Percentiles rank a stretch among this genome's conserved stretches.
These are phyloP conservation scores for Channa maculata DNA, from an alignment of 2,113 vertebrate species.

Conservation along the genomic window DNA sequence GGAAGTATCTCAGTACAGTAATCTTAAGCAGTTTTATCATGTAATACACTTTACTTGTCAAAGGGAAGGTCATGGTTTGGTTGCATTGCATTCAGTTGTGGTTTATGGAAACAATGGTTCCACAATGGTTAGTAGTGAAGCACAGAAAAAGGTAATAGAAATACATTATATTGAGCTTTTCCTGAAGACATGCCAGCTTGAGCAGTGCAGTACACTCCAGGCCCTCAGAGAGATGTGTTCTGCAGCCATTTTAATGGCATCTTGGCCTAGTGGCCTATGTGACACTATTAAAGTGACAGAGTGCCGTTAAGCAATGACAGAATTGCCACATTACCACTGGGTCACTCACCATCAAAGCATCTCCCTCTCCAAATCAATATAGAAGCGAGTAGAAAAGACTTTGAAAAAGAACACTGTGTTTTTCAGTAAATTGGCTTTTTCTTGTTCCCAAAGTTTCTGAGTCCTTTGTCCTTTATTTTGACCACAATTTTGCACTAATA, in stretches of 20 bases:
- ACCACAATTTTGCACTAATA: constrained; percentile 35
- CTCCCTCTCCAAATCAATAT: constrained; percentile 62
- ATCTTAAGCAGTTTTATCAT: constrained; percentile 14
- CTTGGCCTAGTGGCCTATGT: constrained; percentile 51
- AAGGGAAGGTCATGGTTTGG: constrained; percentile 7
- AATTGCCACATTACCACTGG: constrained; percentile 68
- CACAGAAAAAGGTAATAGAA: constrained; percentile 11
- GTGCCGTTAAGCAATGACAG: constrained; percentile 67
- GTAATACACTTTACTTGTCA: constrained; percentile 29
- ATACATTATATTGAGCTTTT: constrained; percentile 11
- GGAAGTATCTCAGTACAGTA: constrained; percentile 20
- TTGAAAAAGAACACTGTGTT: constrained; percentile 18
- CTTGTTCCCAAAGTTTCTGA: constrained; percentile 12
- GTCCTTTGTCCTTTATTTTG: constrained; percentile 25
- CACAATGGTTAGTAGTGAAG: constrained; percentile 26
- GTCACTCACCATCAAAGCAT: constrained; percentile 62
- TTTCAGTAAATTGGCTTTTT: constrained; percentile 40
- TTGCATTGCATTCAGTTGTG: constrained; percentile 32
- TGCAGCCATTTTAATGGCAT: constrained; percentile 52
- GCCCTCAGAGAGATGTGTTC: constrained; percentile 46
- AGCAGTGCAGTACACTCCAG: constrained; percentile 19
- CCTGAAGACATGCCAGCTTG: neutral
- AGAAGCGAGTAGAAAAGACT: constrained; percentile 19
- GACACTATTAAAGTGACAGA: constrained; percentile 74
- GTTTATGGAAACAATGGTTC: neutral